Evolutionary conservation across 2,888 invertebrate genomes (phyloP).

Genomic region (Clusia tigrina): DNA sequence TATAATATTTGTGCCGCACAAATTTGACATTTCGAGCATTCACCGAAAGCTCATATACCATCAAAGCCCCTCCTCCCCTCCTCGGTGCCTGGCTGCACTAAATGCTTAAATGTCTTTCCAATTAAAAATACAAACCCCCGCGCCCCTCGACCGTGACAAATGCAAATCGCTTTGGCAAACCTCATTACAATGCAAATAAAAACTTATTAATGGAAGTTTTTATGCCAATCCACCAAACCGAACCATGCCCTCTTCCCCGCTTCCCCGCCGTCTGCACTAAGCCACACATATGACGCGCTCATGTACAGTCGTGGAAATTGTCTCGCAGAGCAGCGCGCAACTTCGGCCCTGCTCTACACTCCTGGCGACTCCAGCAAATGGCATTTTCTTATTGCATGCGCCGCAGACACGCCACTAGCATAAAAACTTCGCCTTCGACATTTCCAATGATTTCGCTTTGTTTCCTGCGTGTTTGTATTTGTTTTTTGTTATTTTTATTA

Average conservation of each 20-base stretch:
- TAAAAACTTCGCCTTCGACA: slow-evolving; percentile 49
- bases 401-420: slow-evolving; percentile 20
- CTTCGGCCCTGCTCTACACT: slow-evolving; percentile 15
- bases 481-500: not conserved
- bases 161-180: slow-evolving; percentile 26
- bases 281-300: not conserved
- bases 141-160: slow-evolving; percentile 2
- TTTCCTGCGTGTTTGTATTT: not conserved
- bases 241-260: not conserved
- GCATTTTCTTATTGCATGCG: slow-evolving; percentile 25
- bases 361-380: not conserved
- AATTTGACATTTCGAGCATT: too few relatives aligned
- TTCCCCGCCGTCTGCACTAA: not conserved
- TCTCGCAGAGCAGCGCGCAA: too few relatives aligned
- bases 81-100: too few relatives aligned
- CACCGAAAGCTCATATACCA: too few relatives aligned
- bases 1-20: too few relatives aligned
- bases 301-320: not conserved
- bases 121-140: slow-evolving; percentile 24
- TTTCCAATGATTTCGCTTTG: slow-evolving; percentile 38
- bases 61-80: too few relatives aligned
- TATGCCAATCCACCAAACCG: not conserved
- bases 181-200: slow-evolving; percentile 32
- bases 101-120: slow-evolving; percentile 27
- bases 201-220: slow-evolving; percentile 27